Percentiles rank a stretch among this genome's conserved stretches.
Evolutionary conservation across 2,113 vertebrate genomes (phyloP).

Genomic region (Grammomys surdaster): DNA sequence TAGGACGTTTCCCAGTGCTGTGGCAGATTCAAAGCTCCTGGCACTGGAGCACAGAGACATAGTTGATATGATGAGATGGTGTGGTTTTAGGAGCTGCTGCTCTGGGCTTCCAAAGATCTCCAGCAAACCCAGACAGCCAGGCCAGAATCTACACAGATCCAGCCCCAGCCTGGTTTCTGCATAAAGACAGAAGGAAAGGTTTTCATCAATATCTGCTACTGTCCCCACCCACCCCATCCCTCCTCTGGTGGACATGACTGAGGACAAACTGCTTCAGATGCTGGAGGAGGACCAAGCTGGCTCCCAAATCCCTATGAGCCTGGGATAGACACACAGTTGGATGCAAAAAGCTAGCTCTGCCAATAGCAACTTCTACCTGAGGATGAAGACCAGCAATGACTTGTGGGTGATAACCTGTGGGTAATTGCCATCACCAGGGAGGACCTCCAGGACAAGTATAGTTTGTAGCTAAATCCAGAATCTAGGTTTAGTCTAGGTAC

Average conservation of each 20-base stretch:
- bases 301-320: slow-evolving; percentile 94
- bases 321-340: slow-evolving; percentile 93
- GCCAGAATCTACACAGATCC: slow-evolving; percentile 82
- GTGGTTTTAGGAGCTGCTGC: slow-evolving; percentile 72
- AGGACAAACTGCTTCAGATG: slow-evolving; percentile 90
- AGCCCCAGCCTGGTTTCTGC: slow-evolving; percentile 90
- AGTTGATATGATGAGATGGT: slow-evolving; percentile 50
- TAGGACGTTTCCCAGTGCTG: slow-evolving; percentile 42
- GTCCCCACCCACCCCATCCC: slow-evolving; percentile 86
- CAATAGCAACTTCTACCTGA: too few relatives aligned
- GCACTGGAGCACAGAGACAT: slow-evolving; percentile 64
- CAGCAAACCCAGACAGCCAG: slow-evolving; percentile 72
- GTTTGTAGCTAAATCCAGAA: slow-evolving; percentile 74
- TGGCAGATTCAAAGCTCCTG: slow-evolving; percentile 67
- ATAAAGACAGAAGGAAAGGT: slow-evolving; percentile 91
- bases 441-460: too few relatives aligned
- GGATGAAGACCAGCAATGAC: too few relatives aligned
- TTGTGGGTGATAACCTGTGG: too few relatives aligned
- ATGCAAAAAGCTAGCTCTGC: slow-evolving; percentile 84
- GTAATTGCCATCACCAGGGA: too few relatives aligned
- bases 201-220: slow-evolving; percentile 94
- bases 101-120: slow-evolving; percentile 85
- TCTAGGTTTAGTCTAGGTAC: slow-evolving; percentile 92
- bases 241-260: slow-evolving; percentile 89
- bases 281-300: slow-evolving; percentile 93